Evolutionary conservation across 2,888 invertebrate species (phyloP), one percentile per base, ranked within the genome.

Genomic region (Syritta pipiens): DNA sequence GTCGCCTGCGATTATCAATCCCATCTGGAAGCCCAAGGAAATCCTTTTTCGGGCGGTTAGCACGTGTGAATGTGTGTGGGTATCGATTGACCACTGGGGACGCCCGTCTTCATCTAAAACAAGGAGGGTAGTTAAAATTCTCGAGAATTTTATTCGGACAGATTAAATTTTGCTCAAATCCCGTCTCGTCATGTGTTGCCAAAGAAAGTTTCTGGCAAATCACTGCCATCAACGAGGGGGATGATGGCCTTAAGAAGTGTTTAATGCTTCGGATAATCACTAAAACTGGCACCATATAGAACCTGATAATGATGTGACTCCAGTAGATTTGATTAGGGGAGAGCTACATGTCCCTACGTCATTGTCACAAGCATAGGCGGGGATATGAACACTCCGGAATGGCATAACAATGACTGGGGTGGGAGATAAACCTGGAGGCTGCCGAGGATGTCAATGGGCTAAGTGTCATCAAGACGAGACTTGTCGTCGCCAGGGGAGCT

Each of bases 231-330:
- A 24, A 20, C 10, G 20, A 32, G 22, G 10, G 10, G 19, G 19
- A 20, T 19, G 19, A 51, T 19, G 22, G 26, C 22, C 22, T 51
- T 14, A 51, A 35, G 35, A 22, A 51, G 35, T 22, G 17, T 35
- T 51, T 51, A 51, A 22, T 51, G 19, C n/a, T 32, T 35, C 24
- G 20, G 51, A 35, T 32, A 22, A 51, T 19, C 51, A 51, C 4
- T 5, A 12, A 51, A 9, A 20, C 20, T n/a, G 35, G 22, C 32
- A 20, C 49, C 49, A 32, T 12, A 51, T 35, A 35, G 35, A 51
- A 35, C 9, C 22, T 12, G 22, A 9, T 22, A 51, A 35, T 44
- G 44, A 44, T 22, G 22, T 24, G 10, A 44, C 44, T 44, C 44
- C 10, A 44, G 5, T 44, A 10, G 44, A 7, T 24, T 44, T 51